Conservation (phyloP, 37 sponge, comb jelly and placozoan species). For the Chondrosia reniformis region DNA sequence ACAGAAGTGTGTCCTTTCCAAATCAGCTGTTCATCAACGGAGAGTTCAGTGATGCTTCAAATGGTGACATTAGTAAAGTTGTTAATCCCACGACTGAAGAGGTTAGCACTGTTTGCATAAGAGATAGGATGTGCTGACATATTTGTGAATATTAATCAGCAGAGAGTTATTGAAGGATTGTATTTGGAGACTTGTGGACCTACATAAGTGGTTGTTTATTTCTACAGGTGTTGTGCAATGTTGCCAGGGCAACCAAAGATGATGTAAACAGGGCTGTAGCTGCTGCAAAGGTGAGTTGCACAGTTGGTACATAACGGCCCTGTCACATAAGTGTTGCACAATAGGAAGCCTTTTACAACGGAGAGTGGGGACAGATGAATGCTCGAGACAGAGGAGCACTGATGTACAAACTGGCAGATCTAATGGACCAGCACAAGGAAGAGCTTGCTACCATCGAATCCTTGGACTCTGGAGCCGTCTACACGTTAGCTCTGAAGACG, state of each 20-base stretch:
- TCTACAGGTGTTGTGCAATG: conserved; percentile 60
- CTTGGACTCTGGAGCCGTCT: conserved; percentile 91
- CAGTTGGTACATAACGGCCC: neutral
- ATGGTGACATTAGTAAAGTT: conserved; percentile 58
- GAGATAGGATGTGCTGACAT: too few species aligned
- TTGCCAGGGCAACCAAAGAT: conserved; percentile 51
- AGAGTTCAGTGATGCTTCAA: conserved; percentile 70
- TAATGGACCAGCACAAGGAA: conserved; percentile 92
- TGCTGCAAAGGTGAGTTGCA: conserved; percentile 67
- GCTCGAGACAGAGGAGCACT: conserved; percentile 85
- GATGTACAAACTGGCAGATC: conserved; percentile 86
- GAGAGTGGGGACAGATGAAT: conserved; percentile 91
- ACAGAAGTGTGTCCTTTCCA: conserved; percentile 69
- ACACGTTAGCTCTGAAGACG: conserved; percentile 93
- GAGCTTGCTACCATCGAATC: conserved; percentile 89
- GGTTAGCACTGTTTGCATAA: conserved; percentile 12
- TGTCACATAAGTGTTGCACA: too few species aligned
- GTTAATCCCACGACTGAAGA: conserved; percentile 82
- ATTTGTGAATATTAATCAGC: neutral
- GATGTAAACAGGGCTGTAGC: conserved; percentile 83
- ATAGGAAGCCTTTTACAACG: conserved; percentile 77
- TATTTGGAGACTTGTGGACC: too few species aligned
- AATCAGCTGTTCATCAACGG: conserved; percentile 88
- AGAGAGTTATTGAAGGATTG: too few species aligned
- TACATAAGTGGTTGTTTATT: too few species aligned